Percentiles rank a stretch among this genome's conserved stretches.
Conservation (phyloP, 2,113 vertebrate genomes). For the Pan paniscus region DNA sequence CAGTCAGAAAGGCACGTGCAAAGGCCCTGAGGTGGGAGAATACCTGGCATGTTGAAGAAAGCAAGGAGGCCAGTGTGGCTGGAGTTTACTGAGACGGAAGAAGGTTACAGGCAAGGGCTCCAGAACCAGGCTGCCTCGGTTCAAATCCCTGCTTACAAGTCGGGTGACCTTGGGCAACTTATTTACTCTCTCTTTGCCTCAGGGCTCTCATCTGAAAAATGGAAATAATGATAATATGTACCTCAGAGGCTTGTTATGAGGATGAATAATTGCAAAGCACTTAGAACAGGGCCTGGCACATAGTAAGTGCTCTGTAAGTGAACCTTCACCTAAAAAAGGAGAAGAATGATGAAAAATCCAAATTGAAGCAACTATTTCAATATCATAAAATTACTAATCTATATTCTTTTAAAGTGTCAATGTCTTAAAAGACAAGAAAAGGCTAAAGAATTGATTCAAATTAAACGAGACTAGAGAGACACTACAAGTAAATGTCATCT, state of each 20-base stretch:
- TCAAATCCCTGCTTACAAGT: background rate
- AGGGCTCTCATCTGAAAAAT: background rate
- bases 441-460: background rate
- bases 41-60: background rate
- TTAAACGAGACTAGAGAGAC: background rate
- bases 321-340: background rate
- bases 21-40: background rate
- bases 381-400: background rate
- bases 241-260: background rate
- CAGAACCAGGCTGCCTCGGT: background rate
- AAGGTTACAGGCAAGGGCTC: background rate
- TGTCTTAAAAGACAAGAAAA: background rate
- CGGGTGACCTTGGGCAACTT: background rate
- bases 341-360: background rate
- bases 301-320: background rate
- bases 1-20: background rate
- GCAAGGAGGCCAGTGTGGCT: background rate
- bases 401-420: background rate
- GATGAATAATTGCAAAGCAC: background rate
- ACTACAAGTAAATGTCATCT: background rate
- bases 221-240: background rate
- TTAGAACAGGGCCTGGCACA: background rate
- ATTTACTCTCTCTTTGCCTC: background rate
- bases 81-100: background rate
- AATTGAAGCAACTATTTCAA: background rate